phyloP scores from a whole-genome alignment of 1,140 invertebrate species.

The Hyles vespertilio region DNA sequence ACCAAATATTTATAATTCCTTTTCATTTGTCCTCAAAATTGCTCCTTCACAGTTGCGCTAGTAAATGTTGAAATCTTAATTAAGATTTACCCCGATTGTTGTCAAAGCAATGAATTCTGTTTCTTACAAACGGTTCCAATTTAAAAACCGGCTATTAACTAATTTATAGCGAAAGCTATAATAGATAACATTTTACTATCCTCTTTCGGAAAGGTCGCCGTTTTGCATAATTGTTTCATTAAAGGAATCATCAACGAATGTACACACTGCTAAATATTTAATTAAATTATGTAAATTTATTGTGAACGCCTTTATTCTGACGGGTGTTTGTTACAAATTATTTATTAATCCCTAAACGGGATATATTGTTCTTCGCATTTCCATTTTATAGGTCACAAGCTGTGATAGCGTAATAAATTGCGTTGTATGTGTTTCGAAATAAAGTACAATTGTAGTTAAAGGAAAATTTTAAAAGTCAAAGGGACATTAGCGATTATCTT shows the following conservation, averaged over 20 bases:
- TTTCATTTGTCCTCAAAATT: no score
- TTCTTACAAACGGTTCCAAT: slow-evolving; percentile 8
- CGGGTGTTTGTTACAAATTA: no score
- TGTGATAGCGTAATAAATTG: no score
- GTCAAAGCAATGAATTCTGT: slow-evolving; percentile 14
- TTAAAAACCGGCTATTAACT: slow-evolving; percentile 17
- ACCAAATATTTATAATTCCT: no score
- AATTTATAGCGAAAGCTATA: slow-evolving; percentile 30
- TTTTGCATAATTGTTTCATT: slow-evolving; percentile 27
- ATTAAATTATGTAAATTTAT: neutral
- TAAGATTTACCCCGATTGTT: slow-evolving; percentile 17
- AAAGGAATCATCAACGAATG: slow-evolving; percentile 1
- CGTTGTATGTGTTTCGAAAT: neutral
- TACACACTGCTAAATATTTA: neutral
- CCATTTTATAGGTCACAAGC: no score
- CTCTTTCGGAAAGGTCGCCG: slow-evolving; percentile 12
- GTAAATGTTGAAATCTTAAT: slow-evolving; percentile 11
- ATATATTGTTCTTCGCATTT: no score
- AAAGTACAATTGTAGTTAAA: neutral
- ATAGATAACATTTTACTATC: slow-evolving; percentile 28
- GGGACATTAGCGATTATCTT: no score
- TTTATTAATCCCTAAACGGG: no score
- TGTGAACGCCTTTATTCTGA: no score
- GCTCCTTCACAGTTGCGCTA: neutral
- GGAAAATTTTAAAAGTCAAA: no score